phyloP scores from a whole-genome alignment of 2,888 invertebrate species.

The Torymus auratus region DNA sequence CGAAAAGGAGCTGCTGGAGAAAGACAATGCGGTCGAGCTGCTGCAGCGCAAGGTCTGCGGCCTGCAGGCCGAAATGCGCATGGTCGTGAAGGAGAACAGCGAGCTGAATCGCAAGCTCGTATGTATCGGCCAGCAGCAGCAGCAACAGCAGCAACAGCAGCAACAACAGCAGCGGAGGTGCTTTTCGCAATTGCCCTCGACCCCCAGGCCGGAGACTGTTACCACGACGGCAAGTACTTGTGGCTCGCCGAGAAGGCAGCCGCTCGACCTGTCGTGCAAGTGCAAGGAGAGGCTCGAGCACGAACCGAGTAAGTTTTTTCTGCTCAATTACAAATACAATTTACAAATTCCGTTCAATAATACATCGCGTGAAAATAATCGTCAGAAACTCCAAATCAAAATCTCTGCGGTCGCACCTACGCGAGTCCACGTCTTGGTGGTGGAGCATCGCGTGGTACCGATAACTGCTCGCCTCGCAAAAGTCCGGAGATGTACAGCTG shows the following conservation, averaged over 20 bases:
- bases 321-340: no score
- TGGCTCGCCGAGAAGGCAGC: constrained; percentile 1
- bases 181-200: background rate
- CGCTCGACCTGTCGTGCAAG: constrained; percentile 44
- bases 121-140: constrained; percentile 62
- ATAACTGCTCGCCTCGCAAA: constrained; percentile 30
- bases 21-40: constrained; percentile 81
- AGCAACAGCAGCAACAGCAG: constrained; percentile 19
- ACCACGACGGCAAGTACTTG: background rate
- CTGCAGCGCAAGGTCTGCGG: constrained; percentile 81
- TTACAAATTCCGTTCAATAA: no score
- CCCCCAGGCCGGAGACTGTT: background rate
- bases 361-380: background rate
- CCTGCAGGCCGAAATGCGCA: constrained; percentile 82
- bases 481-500: constrained; percentile 5
- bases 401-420: no score
- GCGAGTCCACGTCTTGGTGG: constrained; percentile 61
- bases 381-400: constrained; percentile 42
- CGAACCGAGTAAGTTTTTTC: background rate
- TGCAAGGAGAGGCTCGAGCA: constrained; percentile 11
- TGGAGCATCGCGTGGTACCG: constrained; percentile 67
- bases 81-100: constrained; percentile 81
- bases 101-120: constrained; percentile 79
- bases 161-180: constrained; percentile 8
- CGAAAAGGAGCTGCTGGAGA: constrained; percentile 82